Evolutionary conservation across 2,797 vertebrate genomes (phyloP), one percentile per base, ranked within the genome.

Genomic region (Cirrhinus mrigala): DNA sequence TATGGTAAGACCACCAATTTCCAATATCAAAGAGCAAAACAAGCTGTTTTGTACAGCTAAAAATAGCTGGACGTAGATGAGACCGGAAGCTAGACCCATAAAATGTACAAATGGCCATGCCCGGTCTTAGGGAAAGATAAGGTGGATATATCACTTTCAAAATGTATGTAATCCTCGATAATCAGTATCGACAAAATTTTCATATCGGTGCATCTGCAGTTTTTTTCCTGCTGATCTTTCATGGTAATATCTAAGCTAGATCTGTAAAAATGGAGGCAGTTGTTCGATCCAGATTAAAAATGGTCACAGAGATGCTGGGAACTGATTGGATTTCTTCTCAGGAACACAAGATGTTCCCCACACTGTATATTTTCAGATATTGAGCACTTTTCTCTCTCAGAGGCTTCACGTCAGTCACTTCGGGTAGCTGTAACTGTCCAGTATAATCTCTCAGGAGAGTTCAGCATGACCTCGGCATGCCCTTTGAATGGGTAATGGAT

Each of bases 351-450:
- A 33, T 52, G 33, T 83, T 14, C 11, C 40, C 48, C 22, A 16
- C 11, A 52, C 56, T 54, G 62, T 4, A 27, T 20, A 5, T 46
- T 4, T 56, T 68, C 33, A 56, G 29, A 44, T 22, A 29, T 40
- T 24, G 6, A 50, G 33, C 33, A 66, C 62, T 84, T 64, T 83
- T n/a, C 60, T 64, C 60, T 69, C 50, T 46, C 40, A 37, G 44
- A 69, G 60, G 15, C 56, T 69, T 77, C 73, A 56, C 10, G 16
- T 52, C 73, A 83, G 29, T 78, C 62, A 58, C 68, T 78, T 56
- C 12, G n/a, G 56, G 1, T 24, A 48, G 68, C 37, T 18, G n/a
- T 29, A 77, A 77, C 33, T 69, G 62, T 68, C 71, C 48, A 1
- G n/a, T 29, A 22, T 8, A 15, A 20, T 44, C 58, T 52, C 62